These are phyloP conservation scores for Catamblyrhynchus diadema DNA, from an alignment of 2,797 vertebrate genomes.

Conservation along the genomic window DNA sequence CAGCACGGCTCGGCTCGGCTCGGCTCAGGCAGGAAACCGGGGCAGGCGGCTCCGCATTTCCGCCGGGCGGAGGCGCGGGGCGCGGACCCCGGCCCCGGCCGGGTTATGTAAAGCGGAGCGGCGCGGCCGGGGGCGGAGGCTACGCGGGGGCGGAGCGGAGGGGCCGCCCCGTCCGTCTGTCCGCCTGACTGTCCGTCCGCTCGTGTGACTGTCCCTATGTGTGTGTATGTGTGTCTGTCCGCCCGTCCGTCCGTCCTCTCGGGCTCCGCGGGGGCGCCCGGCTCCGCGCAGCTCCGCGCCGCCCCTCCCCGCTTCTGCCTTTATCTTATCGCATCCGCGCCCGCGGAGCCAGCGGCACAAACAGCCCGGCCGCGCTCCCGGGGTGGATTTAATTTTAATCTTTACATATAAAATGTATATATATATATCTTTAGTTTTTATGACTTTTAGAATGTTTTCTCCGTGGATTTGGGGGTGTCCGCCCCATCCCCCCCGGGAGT, in stretches of 20 bases:
- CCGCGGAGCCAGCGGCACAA: constrained; percentile 38
- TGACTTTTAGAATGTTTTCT: neutral
- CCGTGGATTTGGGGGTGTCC: neutral
- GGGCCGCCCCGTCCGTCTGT: neutral
- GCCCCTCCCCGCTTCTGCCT: neutral
- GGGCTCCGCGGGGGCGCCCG: neutral
- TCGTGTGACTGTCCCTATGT: neutral
- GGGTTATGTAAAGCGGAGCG: constrained; percentile 47
- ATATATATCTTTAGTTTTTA: neutral
- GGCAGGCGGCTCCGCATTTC: constrained; percentile 26
- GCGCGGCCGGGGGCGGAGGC: constrained; percentile 21
- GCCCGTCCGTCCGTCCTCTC: accelerated
- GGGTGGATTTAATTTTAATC: neutral
- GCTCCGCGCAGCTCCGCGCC: neutral
- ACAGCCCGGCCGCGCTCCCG: neutral
- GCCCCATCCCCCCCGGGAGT: accelerated
- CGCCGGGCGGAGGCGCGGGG: constrained; percentile 8
- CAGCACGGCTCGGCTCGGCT: neutral
- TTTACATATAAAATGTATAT: accelerated
- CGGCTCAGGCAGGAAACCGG: constrained; percentile 34
- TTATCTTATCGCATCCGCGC: constrained; percentile 59
- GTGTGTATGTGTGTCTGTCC: accelerated
- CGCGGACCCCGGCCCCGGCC: constrained; percentile 9
- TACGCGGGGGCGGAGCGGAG: constrained; percentile 23
- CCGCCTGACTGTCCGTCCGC: neutral